Evolutionary conservation across 92 coral and sea anemone species (phyloP).

Genomic region (Heteractis magnifica): DNA sequence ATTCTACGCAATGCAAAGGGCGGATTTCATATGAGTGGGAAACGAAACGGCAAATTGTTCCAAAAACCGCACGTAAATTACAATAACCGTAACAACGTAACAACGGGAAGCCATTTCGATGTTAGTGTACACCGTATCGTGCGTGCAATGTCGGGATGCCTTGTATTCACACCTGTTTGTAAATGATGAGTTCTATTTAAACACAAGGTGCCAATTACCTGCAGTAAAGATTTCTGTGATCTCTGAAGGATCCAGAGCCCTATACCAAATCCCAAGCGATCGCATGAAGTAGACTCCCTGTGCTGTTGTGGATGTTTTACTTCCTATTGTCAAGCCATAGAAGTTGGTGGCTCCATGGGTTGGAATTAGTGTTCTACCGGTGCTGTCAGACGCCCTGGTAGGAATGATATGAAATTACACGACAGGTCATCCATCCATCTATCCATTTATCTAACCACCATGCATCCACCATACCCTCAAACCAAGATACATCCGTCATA

Average conservation of each 20-base stretch:
- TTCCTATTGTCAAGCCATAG: constrained; percentile 50
- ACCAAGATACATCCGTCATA: no score
- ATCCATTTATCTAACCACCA: not conserved
- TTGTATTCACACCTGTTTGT: not conserved
- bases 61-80: no score
- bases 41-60: no score
- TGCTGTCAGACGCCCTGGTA: constrained; percentile 16
- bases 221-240: constrained; percentile 66
- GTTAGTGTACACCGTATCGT: no score
- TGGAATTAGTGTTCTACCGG: constrained; percentile 23
- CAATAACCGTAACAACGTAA: no score
- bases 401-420: not conserved
- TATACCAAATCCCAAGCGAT: constrained; percentile 81
- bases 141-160: no score
- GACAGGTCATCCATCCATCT: not conserved
- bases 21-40: no score
- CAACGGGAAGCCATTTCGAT: no score
- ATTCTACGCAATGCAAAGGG: no score
- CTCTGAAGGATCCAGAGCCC: constrained; percentile 58
- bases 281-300: constrained; percentile 63
- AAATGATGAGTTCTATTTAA: no score
- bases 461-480: not conserved
- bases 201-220: constrained; percentile 42
- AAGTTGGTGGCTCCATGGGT: constrained; percentile 20
- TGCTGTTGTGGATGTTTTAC: constrained; percentile 24